Percentiles rank a stretch among this genome's conserved stretches.
These are phyloP conservation scores for Phocoena sinus DNA, from an alignment of 2,113 vertebrate genomes.

Conservation along the genomic window DNA sequence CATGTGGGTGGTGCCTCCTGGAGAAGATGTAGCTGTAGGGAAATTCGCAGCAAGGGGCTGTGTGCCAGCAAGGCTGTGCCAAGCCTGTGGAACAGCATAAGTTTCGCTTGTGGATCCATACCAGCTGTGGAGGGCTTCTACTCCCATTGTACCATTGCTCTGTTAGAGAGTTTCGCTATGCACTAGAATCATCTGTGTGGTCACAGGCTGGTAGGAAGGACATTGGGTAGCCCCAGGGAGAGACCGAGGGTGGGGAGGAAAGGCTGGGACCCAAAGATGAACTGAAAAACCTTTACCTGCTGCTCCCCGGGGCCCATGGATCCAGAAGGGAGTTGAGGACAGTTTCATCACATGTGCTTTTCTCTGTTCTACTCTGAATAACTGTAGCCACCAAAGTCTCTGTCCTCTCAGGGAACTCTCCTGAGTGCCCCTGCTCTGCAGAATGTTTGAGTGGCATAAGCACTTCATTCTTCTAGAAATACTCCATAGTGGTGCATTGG, in stretches of 20 bases:
- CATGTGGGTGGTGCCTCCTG: not conserved
- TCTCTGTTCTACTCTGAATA: not conserved
- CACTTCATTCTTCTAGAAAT: not conserved
- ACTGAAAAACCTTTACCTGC: not conserved
- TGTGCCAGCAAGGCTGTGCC: not conserved
- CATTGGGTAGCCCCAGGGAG: not conserved
- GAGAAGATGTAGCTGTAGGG: not conserved
- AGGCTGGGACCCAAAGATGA: not conserved
- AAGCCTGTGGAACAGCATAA: not conserved
- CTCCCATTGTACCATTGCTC: not conserved
- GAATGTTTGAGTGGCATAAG: not conserved
- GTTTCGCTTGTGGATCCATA: not conserved
- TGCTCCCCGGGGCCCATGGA: not conserved
- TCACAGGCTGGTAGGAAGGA: not conserved
- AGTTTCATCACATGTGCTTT: not conserved
- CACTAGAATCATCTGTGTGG: not conserved
- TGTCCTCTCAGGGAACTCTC: not conserved
- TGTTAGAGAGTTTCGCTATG: not conserved
- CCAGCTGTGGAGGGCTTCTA: not conserved
- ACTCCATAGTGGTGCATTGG: not conserved
- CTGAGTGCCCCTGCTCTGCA: not conserved
- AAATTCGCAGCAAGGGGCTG: not conserved
- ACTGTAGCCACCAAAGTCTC: not conserved
- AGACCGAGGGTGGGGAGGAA: not conserved
- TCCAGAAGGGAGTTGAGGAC: not conserved